Percentiles rank a stretch among this genome's conserved stretches.
These are phyloP conservation scores for Rhopalosiphum maidis DNA, from an alignment of 1,140 invertebrate species.

Conservation along the genomic window DNA sequence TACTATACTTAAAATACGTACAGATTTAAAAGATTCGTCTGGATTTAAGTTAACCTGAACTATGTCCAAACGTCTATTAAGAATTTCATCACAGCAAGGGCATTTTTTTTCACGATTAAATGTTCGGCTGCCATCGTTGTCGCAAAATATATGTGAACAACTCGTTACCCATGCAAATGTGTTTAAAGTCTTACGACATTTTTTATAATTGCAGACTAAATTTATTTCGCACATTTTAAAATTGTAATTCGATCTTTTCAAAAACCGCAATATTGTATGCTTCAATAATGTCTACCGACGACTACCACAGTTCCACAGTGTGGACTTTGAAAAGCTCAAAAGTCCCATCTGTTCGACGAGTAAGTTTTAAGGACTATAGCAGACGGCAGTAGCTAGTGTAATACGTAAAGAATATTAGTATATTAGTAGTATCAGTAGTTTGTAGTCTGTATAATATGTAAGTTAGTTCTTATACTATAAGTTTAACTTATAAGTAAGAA, in stretches of 20 bases:
- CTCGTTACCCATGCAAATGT: constrained; percentile 21
- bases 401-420: no score
- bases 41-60: constrained; percentile 33
- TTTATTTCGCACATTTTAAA: not conserved
- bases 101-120: constrained; percentile 29
- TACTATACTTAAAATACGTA: not conserved
- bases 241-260: not conserved
- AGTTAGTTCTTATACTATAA: no score
- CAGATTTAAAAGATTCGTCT: constrained; percentile 36
- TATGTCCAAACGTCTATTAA: not conserved
- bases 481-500: no score
- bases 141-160: constrained; percentile 7
- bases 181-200: not conserved
- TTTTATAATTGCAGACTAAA: constrained; percentile 23
- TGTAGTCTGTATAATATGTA: no score
- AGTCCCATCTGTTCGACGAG: no score
- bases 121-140: not conserved
- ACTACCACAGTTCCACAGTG: no score
- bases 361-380: no score
- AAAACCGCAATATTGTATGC: not conserved
- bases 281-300: no score
- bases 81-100: not conserved
- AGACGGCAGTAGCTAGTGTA: no score
- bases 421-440: no score
- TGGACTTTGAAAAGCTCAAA: no score